A percentile compares a stretch with the other conserved stretches of the same genome.
These are phyloP conservation scores for Parasteatoda lunata DNA, from an alignment of 2,888 invertebrate species.

Conservation along the genomic window DNA sequence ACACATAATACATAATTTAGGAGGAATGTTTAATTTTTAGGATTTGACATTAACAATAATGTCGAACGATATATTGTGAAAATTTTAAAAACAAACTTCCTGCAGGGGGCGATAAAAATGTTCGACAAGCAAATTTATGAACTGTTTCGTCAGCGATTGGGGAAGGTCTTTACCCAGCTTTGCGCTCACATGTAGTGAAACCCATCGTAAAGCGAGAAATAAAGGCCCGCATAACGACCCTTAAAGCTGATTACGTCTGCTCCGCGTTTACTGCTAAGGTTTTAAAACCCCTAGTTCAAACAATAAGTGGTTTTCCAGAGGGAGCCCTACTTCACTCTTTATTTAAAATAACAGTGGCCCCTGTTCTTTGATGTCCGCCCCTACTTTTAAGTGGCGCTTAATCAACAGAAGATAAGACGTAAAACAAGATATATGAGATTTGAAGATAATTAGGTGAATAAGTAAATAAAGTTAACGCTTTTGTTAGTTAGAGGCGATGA, in stretches of 20 bases:
- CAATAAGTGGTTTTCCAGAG: constrained; percentile 45
- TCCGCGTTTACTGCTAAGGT: constrained; percentile 23
- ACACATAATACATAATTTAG: too few species aligned
- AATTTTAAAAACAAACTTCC: neutral
- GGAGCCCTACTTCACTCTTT: constrained; percentile 7
- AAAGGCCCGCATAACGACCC: constrained; percentile 36
- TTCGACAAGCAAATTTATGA: constrained; percentile 36
- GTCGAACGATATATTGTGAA: neutral
- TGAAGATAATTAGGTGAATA: constrained; percentile 46
- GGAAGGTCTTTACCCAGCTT: neutral
- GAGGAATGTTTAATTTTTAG: too few species aligned
- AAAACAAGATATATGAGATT: constrained; percentile 49
- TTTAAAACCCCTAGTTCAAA: constrained; percentile 41
- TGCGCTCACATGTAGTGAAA: neutral
- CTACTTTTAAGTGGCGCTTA: constrained; percentile 43
- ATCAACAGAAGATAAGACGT: constrained; percentile 42
- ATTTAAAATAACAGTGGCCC: constrained; percentile 23
- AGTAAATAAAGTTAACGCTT: constrained; percentile 46
- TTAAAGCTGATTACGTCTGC: constrained; percentile 52
- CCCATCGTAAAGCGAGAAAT: constrained; percentile 39
- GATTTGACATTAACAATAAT: too few species aligned
- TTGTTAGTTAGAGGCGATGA: neutral
- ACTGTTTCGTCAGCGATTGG: constrained; percentile 23
- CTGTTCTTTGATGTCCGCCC: constrained; percentile 26
- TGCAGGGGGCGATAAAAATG: constrained; percentile 6